Evolutionary conservation across 2,113 vertebrate genomes (phyloP), one percentile per base, ranked within the genome.

Genomic region (Mirounga angustirostris): DNA sequence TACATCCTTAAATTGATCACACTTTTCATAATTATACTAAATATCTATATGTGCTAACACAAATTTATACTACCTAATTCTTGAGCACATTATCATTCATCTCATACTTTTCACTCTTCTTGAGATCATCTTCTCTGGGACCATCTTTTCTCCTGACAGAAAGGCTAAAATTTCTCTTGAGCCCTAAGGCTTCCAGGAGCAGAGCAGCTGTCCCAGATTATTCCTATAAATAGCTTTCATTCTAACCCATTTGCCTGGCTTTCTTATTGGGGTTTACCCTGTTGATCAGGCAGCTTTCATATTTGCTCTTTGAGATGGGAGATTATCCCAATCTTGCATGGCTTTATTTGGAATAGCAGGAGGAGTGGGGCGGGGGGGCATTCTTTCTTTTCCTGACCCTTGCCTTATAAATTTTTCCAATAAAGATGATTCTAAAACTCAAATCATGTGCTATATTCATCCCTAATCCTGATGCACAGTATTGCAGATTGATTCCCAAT

Each of bases 21-120:
- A 88, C 19, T 74, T 94, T 97, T 65, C 26, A 56, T 95, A 67
- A 85, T 92, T 95, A 88, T 80, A 59, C 26, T 91, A 97, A 71
- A 78, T 76, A 54, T 65, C 36, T 80, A 14, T 79, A 7, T 83
- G 28, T 87, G 16, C 22, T 78, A 76, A 52, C 59, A 36, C 30
- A 95, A 43, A 71, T 82, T 88, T 87, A 54, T 36, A 43, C 16
- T 95, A 6, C 22, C 28, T 43, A 79, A 63, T 80, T 76, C 74
- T 83, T 91, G 59, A 81, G 19, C 50, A n/a, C 54, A n/a, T 76
- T 78, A 36, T 93, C 36, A 54, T 88, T 81, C n/a, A 82, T 85
- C 16, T 83, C 12, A 79, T 54, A 79, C 30, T 95, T 97, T 94
- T 87, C 4, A 87, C 21, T 87, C 30, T 63, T 88, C 63, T 89